Base-by-base conservation (phyloP, 2,113 vertebrate species). In the Chaetura pelagica region DNA sequence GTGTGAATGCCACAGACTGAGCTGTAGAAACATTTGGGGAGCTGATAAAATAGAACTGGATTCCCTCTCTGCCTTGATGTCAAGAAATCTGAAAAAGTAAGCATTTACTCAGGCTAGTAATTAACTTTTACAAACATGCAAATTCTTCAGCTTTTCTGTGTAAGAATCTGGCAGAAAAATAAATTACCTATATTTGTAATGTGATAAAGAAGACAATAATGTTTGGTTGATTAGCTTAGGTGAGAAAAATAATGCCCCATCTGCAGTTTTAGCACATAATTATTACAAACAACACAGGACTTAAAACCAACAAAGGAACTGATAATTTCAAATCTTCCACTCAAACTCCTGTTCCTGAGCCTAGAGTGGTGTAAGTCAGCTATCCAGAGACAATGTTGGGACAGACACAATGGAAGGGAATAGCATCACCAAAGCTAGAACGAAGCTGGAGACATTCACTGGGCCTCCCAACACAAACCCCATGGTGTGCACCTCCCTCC, bases 1-100 rank as follows among this genome's bases (percentile, higher is more conserved):
- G 13, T 81, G 89, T 94, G 92, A 97, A 97, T 94, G 96, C 73
- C 94, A 96, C 74, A 69, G 38, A 93, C 30, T 16, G 85, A 94
- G 93, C n/a, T 82, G 69, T 69, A 74, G 64, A 90, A 94, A 84
- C 92, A 62, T 89, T 77, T 48, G 75, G 79, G 93, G 83, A 96
- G 85, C 55, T 89, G 84, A 87, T 72, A 97, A 16, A 79, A 88
- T n/a, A 46, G 82, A 91, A 63, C n/a, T 83, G 11, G 74, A 89
- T 63, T 87, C 61, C 61, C 74, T 69, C 67, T 42, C n/a, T 10
- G n/a, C 32, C 29, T 79, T 58, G 35, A 87, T 54, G 84, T 55
- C 51, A 67, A 84, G 71, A 32, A 7, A 69, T 40, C 67, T 85
- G 48, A 85, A 85, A 88, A 96, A 78, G 34, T 18, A 92, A 68